Evolutionary conservation across 2,797 vertebrate species (phyloP), one percentile per base, ranked within the genome.

Genomic region (Syngnathus acus): DNA sequence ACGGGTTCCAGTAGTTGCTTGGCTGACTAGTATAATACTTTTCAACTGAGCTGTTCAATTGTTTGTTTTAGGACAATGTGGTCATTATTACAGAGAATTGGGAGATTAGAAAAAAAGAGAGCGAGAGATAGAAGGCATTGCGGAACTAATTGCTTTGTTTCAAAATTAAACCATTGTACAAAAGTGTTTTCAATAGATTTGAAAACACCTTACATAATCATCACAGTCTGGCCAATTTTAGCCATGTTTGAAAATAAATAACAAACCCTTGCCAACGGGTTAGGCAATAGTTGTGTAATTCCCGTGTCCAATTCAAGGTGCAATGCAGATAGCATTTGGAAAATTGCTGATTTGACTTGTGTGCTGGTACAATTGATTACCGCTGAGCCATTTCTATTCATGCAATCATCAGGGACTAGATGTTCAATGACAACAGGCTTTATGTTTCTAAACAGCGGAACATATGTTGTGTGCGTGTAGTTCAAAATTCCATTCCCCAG

Each of bases 401-500:
- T 32, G 26, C 5, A 11, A 32, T 57, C 23, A 32, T 57, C 6
- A 32, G 23, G 54, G 54, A 57, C 5, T 57, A 7, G 23, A 57
- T 32, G 26, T 23, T 23, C 9, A 26, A 26, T 51, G 66, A 23
- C 39, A 45, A 43, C 42, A 43, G 21, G 40, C 32, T 45, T 55
- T 9, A 26, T 63, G 62, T 63, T 45, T 45, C 60, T 23, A 13
- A 43, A 45, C 40, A 45, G 11, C 26, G 11, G 6, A 14, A 0
- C 26, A 57, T 57, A 55, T 32, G 53, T 11, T 7, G 21, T 16
- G 19, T 40, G 21, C 6, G 50, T 61, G 61, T 70, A 66, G 74
- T 73, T 70, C 67, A 48, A 62, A 32, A 1, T 69, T 63, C 68
- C 62, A 17, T 26, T 72, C 81, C 72, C 78, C 6, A 65, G 71